These are phyloP conservation scores for Hylomyscus alleni DNA, from an alignment of 2,797 vertebrate genomes.

Conservation along the genomic window DNA sequence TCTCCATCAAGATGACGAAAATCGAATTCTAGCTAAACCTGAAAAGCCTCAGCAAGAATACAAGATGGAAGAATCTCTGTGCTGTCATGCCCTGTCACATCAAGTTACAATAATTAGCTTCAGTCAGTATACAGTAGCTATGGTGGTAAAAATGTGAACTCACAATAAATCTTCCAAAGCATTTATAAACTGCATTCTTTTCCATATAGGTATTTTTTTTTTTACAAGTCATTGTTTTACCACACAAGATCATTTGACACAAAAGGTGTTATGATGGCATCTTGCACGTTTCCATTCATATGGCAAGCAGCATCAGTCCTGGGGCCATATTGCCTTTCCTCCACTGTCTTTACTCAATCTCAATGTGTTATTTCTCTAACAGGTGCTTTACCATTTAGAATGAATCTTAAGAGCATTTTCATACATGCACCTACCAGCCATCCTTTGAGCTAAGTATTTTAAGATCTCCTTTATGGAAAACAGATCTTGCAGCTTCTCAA, in stretches of 20 bases:
- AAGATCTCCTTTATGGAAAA: neutral
- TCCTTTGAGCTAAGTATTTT: conserved; percentile 22
- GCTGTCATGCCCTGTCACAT: neutral
- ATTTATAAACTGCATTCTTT: neutral
- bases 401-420: neutral
- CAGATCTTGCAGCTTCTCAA: neutral
- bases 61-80: neutral
- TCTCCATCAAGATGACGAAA: neutral
- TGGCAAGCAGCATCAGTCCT: neutral
- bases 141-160: conserved; percentile 37
- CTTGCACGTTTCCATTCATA: neutral
- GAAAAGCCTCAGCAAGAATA: neutral
- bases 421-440: neutral
- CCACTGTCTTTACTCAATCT: neutral
- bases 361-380: neutral
- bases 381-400: neutral
- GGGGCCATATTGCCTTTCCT: neutral
- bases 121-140: conserved; percentile 12
- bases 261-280: neutral
- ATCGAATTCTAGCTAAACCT: neutral
- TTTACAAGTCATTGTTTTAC: neutral
- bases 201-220: neutral
- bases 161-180: conserved; percentile 16
- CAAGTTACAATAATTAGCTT: conserved; percentile 71
- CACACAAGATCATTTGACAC: neutral